Evolutionary conservation across 1,140 invertebrate species (phyloP), one percentile per base, ranked within the genome.

Genomic region (Formica exsecta): DNA sequence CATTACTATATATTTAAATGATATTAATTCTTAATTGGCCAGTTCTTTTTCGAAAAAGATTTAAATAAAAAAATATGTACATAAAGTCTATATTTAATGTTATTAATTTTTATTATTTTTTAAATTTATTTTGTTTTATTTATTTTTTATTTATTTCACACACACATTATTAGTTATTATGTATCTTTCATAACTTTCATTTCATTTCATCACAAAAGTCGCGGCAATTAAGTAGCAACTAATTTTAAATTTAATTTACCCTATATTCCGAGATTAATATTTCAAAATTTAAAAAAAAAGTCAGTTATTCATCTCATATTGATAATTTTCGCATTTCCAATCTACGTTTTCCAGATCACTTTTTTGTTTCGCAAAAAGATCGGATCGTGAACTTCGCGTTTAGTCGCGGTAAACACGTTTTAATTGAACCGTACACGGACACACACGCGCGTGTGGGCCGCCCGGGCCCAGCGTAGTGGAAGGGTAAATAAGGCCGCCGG

Each of bases 401-500:
- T 70, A 57, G 65, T 22, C n/a, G n/a, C 62, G 76, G 44, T 9
- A 44, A 51, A 51, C 48, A 66, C 75, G 77, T 29, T 80, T 80
- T 80, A 80, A 80, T 80, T 80, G 77, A 80, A 44, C 41, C 77
- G 9, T 16, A 62, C 36, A 36, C 51, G n/a, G 4, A 5, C 29
- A 29, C 38, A 19, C 11, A 54, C 22, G 22, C 38, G 66, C 36
- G 79, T 83, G 79, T 83, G 79, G 79, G 79, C 68, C 38, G 68
- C 68, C 79, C 68, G 79, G 79, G 13, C 29, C 57, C 32, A 36
- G 64, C 38, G 38, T 41, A 73, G 86, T 89, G 86, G 88, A 87
- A 90, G 94, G 94, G 93, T 94, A 94, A 95, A 95, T 95, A 95
- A 94, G 94, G 94, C 93, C 94, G 94, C 73, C 87, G 92, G 92